phyloP scores from a whole-genome alignment of 64 coral and sea anemone genomes.

The Anthopleura sola region DNA sequence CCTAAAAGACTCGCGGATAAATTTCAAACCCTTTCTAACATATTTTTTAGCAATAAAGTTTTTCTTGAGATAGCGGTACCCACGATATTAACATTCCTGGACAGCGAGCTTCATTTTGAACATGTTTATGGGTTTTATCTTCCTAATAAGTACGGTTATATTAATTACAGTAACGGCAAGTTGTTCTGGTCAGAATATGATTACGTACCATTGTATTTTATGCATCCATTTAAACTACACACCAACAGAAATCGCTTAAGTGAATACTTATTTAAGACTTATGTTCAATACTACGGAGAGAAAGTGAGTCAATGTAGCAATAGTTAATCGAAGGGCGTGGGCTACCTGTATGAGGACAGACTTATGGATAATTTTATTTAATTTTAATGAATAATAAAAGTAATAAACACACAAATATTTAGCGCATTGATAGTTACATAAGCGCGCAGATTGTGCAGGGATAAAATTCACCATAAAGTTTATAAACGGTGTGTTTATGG shows the following conservation, averaged over 20 bases:
- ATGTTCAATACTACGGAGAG: background rate
- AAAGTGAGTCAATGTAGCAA: background rate
- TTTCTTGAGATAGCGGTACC: conserved; percentile 55
- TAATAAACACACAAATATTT: no score
- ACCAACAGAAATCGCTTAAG: background rate
- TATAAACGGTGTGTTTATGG: no score
- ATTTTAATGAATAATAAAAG: no score
- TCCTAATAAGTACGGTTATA: background rate
- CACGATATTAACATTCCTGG: conserved; percentile 34
- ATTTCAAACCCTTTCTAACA: conserved; percentile 26
- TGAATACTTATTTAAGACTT: background rate
- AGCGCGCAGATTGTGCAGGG: no score
- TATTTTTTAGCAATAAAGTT: conserved; percentile 37
- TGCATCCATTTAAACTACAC: conserved; percentile 38
- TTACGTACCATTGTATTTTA: conserved; percentile 3
- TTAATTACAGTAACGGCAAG: conserved; percentile 4
- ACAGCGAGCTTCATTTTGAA: background rate
- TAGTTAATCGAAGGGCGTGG: no score
- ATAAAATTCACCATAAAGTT: no score
- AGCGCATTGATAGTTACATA: no score
- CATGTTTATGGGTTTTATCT: conserved; percentile 34
- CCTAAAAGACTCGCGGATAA: background rate
- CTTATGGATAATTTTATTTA: no score
- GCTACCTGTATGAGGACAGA: no score
- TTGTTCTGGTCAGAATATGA: conserved; percentile 14